Evolutionary conservation across 1,140 invertebrate species (phyloP).

Genomic region (Aphelenchoides besseyi): DNA sequence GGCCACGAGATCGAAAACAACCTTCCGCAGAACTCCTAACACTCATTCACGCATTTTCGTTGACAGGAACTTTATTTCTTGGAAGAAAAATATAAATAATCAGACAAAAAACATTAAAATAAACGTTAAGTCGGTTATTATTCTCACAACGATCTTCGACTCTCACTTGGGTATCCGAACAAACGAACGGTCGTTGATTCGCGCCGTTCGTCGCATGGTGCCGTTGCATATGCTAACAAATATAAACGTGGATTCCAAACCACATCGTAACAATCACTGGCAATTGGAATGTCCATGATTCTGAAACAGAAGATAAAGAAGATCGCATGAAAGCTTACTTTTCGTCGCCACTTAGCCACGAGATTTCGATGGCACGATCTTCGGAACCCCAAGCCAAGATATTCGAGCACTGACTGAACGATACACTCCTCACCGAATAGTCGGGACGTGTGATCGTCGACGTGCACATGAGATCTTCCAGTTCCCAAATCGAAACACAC

Average conservation of each 20-base stretch:
- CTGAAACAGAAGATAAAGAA: not conserved
- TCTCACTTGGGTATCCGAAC: not conserved
- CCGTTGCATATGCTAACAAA: not conserved
- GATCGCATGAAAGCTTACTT: not conserved
- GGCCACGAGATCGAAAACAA: not conserved
- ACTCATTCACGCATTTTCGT: too few relatives aligned
- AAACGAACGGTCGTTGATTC: not conserved
- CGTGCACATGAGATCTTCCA: constrained; percentile 44
- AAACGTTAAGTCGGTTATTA: not conserved
- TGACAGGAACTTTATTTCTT: not conserved
- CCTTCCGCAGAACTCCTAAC: not conserved
- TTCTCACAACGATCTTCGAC: not conserved
- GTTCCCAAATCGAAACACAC: constrained; percentile 41
- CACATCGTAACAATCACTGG: not conserved
- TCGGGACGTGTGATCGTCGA: constrained; percentile 37
- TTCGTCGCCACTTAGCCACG: constrained; percentile 30
- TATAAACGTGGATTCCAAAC: not conserved
- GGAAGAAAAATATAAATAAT: not conserved
- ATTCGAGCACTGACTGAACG: constrained; percentile 47
- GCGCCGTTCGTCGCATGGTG: not conserved
- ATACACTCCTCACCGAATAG: constrained; percentile 44
- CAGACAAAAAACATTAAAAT: not conserved
- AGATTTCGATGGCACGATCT: constrained; percentile 44
- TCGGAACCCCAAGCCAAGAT: constrained; percentile 39
- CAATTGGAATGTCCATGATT: not conserved